A percentile compares a stretch with the other conserved stretches of the same genome.
phyloP scores from a whole-genome alignment of 2,888 invertebrate genomes.

The Limnephilus auricula region DNA sequence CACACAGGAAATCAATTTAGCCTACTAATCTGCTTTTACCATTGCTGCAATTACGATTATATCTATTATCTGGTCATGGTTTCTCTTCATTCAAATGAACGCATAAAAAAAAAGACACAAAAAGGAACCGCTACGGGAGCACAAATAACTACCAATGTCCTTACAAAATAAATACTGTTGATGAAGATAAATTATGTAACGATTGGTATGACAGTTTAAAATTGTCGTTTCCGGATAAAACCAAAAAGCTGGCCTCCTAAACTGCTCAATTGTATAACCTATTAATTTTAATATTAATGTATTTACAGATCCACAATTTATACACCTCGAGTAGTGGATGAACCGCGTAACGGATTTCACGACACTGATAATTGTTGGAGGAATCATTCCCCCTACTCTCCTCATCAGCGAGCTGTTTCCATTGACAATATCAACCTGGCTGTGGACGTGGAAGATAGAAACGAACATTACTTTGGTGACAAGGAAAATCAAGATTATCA shows the following conservation, averaged over 20 bases:
- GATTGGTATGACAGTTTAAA: neutral
- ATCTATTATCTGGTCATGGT: conserved; percentile 2
- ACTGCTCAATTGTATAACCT: neutral
- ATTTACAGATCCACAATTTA: conserved; percentile 81
- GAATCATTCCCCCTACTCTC: conserved; percentile 70
- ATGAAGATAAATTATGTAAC: neutral
- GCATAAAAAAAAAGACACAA: neutral
- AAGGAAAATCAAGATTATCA: conserved; percentile 63
- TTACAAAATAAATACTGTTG: neutral
- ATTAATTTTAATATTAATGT: conserved; percentile 39
- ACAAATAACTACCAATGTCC: neutral
- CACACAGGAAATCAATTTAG: conserved; percentile 10
- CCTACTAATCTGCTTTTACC: neutral
- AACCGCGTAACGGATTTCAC: conserved; percentile 73
- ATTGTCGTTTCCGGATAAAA: neutral
- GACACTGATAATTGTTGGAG: conserved; percentile 72
- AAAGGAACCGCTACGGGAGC: neutral
- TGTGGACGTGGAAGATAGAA: conserved; percentile 71
- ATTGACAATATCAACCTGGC: conserved; percentile 81
- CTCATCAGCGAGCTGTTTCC: conserved; percentile 78
- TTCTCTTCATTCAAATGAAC: neutral
- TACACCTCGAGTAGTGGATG: conserved; percentile 83
- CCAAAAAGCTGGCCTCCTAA: neutral
- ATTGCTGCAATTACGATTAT: neutral
- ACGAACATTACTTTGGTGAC: conserved; percentile 72